Conservation (phyloP, 1,140 invertebrate genomes). For the Bathynomus jamesi region DNA sequence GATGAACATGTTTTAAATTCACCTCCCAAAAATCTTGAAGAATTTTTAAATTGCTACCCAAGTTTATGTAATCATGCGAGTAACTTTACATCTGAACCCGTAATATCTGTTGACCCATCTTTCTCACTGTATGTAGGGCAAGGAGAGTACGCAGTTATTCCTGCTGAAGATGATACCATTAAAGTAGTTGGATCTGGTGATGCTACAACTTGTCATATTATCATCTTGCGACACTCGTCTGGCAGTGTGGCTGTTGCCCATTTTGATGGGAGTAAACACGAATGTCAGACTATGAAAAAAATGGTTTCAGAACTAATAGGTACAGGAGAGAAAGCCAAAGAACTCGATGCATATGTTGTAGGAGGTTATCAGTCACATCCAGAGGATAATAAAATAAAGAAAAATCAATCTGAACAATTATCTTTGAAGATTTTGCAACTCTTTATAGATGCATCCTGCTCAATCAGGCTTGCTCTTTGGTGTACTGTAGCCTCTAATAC, state of each 20-base stretch:
- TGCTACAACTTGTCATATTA: slow-evolving; percentile 38
- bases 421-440: slow-evolving; percentile 31
- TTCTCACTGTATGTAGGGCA: slow-evolving; percentile 32
- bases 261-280: slow-evolving; percentile 35
- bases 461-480: slow-evolving; percentile 20
- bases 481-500: slow-evolving; percentile 35
- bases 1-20: background rate
- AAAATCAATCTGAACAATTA: slow-evolving; percentile 23
- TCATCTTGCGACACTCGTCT: slow-evolving; percentile 23
- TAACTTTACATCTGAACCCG: background rate
- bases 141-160: slow-evolving; percentile 35
- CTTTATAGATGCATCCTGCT: slow-evolving; percentile 15
- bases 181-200: slow-evolving; percentile 36
- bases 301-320: slow-evolving; percentile 21
- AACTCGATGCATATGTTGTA: slow-evolving; percentile 32
- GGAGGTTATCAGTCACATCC: slow-evolving; percentile 29
- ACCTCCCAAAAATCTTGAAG: background rate
- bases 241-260: slow-evolving; percentile 33
- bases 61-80: background rate
- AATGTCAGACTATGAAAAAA: slow-evolving; percentile 15
- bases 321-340: no score
- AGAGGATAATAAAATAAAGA: slow-evolving; percentile 8
- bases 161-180: slow-evolving; percentile 21
- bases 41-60: background rate
- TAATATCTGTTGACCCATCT: background rate